Conservation (phyloP, 35 echinoderm and acorn worm species). For the Patiria miniata region DNA sequence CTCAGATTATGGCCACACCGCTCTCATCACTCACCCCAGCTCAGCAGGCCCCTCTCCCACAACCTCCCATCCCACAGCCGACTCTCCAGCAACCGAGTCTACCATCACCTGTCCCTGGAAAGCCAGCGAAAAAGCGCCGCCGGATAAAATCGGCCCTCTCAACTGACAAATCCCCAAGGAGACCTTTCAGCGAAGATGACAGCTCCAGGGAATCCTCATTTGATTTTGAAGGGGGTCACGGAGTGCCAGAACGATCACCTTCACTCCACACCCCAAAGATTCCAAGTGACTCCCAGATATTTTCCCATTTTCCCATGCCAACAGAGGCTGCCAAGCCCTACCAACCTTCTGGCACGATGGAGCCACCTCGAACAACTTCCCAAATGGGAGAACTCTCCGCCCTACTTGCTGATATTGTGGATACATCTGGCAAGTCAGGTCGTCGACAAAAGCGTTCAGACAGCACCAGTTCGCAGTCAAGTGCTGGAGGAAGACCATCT, state of each 20-base stretch:
- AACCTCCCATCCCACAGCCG: neutral
- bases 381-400: slow-evolving; percentile 57
- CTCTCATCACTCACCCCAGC: slow-evolving; percentile 5
- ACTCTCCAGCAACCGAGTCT: neutral
- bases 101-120: neutral
- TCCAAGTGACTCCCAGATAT: slow-evolving; percentile 11
- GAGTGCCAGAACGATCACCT: slow-evolving; percentile 1
- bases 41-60: neutral
- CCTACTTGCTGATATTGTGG: slow-evolving; percentile 46
- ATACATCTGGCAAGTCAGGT: slow-evolving; percentile 40
- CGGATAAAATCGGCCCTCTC: neutral
- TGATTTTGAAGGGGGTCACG: slow-evolving; percentile 28
- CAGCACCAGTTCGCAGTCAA: slow-evolving; percentile 71
- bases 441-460: slow-evolving; percentile 58
- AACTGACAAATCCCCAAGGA: slow-evolving; percentile 63
- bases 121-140: slow-evolving; percentile 19
- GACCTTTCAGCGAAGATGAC: slow-evolving; percentile 62
- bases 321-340: neutral
- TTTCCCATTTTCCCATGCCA: neutral
- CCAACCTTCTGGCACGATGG: slow-evolving; percentile 44
- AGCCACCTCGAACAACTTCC: slow-evolving; percentile 39
- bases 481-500: slow-evolving; percentile 48
- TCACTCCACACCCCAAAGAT: slow-evolving; percentile 22
- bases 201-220: slow-evolving; percentile 19
- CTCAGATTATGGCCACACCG: slow-evolving; percentile 34